Percentiles rank a stretch among this genome's conserved stretches.
Conservation (phyloP, 2,797 vertebrate species). For the Ctenopoma kingsleyae region DNA sequence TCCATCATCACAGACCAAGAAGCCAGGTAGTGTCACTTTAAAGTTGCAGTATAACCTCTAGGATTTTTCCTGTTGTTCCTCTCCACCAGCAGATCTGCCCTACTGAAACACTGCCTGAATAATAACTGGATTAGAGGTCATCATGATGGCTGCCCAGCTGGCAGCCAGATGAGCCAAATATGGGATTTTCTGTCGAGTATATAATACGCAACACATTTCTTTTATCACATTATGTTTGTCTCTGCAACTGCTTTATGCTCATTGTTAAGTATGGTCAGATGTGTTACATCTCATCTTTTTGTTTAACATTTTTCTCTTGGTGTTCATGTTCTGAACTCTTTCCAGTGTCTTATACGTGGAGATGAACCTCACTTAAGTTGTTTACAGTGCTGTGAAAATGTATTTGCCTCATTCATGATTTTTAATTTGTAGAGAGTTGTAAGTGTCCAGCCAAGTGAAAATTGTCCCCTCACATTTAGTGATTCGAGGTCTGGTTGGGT, state of each 20-base stretch:
- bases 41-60: neutral
- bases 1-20: slow-evolving; percentile 92
- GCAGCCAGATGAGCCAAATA: slow-evolving; percentile 23
- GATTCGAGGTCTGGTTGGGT: neutral
- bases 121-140: slow-evolving; percentile 34
- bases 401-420: too few species aligned
- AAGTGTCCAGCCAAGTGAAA: too few species aligned
- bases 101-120: slow-evolving; percentile 23
- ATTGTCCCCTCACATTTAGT: neutral
- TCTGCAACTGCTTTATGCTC: neutral
- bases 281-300: neutral
- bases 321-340: neutral
- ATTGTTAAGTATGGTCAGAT: neutral
- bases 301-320: neutral
- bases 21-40: slow-evolving; percentile 86
- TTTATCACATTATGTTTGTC: slow-evolving; percentile 12
- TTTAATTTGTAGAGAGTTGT: neutral
- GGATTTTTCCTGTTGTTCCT: slow-evolving; percentile 10
- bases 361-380: slow-evolving; percentile 1
- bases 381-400: too few species aligned
- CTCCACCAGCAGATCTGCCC: slow-evolving; percentile 15
- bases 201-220: slow-evolving; percentile 12
- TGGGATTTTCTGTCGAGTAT: slow-evolving; percentile 18
- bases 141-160: slow-evolving; percentile 28
- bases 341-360: neutral